Conservation (phyloP, 2,113 vertebrate genomes). For the Bombycilla garrulus region DNA sequence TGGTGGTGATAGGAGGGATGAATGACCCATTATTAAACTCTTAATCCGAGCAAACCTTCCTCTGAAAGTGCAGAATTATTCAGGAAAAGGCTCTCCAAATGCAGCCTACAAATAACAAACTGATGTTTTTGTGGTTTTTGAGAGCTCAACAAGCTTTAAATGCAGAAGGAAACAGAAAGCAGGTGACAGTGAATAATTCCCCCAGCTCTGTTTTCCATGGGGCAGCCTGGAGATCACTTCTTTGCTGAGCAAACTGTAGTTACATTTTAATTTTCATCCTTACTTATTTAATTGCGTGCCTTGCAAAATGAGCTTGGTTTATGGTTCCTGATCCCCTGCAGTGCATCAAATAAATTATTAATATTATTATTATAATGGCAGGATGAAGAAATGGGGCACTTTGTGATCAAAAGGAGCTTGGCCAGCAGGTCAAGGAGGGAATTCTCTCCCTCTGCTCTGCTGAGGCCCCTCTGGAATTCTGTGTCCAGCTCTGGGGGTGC, state of each 20-base stretch:
- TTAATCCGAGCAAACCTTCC: not conserved
- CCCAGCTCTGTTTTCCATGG: not conserved
- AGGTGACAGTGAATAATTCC: not conserved
- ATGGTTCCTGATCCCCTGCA: not conserved
- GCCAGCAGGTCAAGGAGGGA: not conserved
- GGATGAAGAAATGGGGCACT: not conserved
- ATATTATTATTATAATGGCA: rapidly evolving
- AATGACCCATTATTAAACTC: not conserved
- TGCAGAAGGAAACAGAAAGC: not conserved
- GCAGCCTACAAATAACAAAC: not conserved
- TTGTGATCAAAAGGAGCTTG: not conserved
- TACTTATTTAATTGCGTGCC: rapidly evolving
- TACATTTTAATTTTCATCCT: not conserved
- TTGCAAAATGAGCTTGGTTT: not conserved
- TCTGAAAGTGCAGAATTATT: not conserved
- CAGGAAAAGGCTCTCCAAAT: not conserved
- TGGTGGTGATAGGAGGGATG: not conserved
- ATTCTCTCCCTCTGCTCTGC: not conserved
- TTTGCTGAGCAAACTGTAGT: not conserved
- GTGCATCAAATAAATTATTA: not conserved
- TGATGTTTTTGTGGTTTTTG: not conserved
- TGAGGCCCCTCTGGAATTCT: not conserved
- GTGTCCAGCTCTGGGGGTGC: rapidly evolving
- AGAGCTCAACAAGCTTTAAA: not conserved
- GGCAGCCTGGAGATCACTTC: not conserved